Conservation (phyloP, 92 coral and sea anemone species). For the Zoanthus solanderi region DNA sequence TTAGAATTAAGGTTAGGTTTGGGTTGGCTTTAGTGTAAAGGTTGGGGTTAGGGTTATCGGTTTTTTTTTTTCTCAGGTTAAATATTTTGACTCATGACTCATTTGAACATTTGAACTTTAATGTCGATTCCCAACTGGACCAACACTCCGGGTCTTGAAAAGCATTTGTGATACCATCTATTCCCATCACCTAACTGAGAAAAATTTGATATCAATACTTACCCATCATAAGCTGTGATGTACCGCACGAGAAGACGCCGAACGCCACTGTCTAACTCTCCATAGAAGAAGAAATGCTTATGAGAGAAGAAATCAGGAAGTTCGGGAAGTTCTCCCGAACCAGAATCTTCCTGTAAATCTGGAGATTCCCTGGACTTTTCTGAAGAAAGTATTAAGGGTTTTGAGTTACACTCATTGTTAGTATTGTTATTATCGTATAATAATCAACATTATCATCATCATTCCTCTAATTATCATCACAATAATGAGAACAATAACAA, state of each 20-base stretch:
- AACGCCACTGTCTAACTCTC: conserved; percentile 83
- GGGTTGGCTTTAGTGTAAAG: too few relatives aligned
- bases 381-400: background rate
- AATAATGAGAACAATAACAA: too few relatives aligned
- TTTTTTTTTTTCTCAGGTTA: too few relatives aligned
- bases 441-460: background rate
- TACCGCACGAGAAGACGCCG: conserved; percentile 90
- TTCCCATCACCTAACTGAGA: too few relatives aligned
- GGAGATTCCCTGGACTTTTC: conserved; percentile 2
- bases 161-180: too few relatives aligned
- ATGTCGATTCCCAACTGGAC: too few relatives aligned
- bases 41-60: too few relatives aligned
- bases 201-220: conserved; percentile 8
- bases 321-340: conserved; percentile 76
- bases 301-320: conserved; percentile 95
- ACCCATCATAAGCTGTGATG: conserved; percentile 96
- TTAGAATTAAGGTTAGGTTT: too few relatives aligned
- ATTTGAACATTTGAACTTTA: too few relatives aligned
- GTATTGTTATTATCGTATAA: background rate
- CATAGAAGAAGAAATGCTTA: conserved; percentile 89
- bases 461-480: background rate
- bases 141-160: too few relatives aligned
- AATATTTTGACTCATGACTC: too few relatives aligned
- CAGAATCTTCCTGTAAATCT: background rate
- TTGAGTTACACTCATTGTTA: background rate